Base-by-base conservation (phyloP, 2,113 vertebrate species). In the Sakesphorus luctuosus region DNA sequence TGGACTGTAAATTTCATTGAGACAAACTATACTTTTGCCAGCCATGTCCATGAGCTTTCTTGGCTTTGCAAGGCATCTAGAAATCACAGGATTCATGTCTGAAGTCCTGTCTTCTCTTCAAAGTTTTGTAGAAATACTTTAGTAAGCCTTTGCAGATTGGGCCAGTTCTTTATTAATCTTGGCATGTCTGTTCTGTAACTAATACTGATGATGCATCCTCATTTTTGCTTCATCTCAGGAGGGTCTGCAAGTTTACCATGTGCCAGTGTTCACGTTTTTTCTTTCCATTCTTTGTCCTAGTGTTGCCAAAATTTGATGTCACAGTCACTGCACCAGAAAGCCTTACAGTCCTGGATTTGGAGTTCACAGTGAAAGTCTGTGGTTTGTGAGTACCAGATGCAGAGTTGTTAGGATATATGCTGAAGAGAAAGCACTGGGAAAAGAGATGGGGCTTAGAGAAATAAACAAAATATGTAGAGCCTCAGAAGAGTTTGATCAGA, bases 251-350 rank as follows among this genome's bases (percentile, higher is more conserved):
- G 20, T 84, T 84, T 49, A 35, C 12, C 24, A 3, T 35, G 28
- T 72, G 23, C 2, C 31, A 82, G 2, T 38, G 9, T 35, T 62
- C 33, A 0, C 0, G 16, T 56, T 79, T 38, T 81, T 78, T 7
- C 7, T 82, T 80, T 90, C 38, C 2, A 3, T 76, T 91, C 38
- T 87, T 78, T 81, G 23, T 29, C 31, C 24, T 88, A 98, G 98
- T 97, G 59, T 50, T 97, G 84, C 98, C 98, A 40, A 97, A 95
- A 91, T 97, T 97, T 87, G 83, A 95, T 29, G 44, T 96, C 56
- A 87, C 59, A 18, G 10, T 98, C 69, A 79, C 65, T 19, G 83
- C 84, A 88, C 96, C 98, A 40, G 91, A 56, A 58, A 91, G 80
- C 7, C 62, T 98, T 33, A 95, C 97, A 65, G 55, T 97, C 47